phyloP scores from a whole-genome alignment of 2,888 invertebrate genomes.

The Caenorhabditis angaria region DNA sequence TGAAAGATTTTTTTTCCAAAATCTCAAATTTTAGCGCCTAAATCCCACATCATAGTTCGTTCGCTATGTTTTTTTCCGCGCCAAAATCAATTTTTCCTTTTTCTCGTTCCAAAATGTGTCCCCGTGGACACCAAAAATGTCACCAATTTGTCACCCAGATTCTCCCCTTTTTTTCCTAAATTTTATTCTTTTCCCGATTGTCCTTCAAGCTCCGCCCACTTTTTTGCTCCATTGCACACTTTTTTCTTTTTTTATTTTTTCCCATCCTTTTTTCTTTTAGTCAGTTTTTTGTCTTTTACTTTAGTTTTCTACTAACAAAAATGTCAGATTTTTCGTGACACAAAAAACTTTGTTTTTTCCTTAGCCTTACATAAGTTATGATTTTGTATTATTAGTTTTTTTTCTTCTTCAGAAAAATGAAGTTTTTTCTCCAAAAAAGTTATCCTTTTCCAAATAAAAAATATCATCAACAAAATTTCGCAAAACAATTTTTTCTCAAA shows the following conservation, averaged over 20 bases:
- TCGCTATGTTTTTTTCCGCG: too few relatives aligned
- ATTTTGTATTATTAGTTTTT: too few relatives aligned
- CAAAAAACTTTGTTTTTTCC: slow-evolving; percentile 8
- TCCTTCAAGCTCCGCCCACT: background rate
- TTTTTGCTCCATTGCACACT: background rate
- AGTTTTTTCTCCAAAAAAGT: too few relatives aligned
- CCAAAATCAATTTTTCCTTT: slow-evolving; percentile 7
- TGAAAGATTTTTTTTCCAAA: background rate
- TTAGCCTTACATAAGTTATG: slow-evolving; percentile 16
- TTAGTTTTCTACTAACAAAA: background rate
- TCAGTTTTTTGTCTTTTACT: slow-evolving; percentile 4
- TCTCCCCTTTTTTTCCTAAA: too few relatives aligned
- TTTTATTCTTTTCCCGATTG: background rate
- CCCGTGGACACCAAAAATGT: too few relatives aligned
- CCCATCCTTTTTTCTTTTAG: background rate
- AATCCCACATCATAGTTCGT: background rate
- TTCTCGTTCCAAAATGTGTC: too few relatives aligned
- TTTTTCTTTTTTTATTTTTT: background rate
- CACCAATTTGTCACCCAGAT: background rate
- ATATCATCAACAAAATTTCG: too few relatives aligned
- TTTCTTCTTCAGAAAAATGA: too few relatives aligned
- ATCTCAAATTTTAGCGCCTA: background rate
- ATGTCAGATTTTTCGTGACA: slow-evolving; percentile 7
- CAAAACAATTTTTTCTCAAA: too few relatives aligned
- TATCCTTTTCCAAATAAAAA: too few relatives aligned